A percentile compares a stretch with the other conserved stretches of the same genome.
These are phyloP conservation scores for Perizoma affinitatum DNA, from an alignment of 2,888 invertebrate species.

Conservation along the genomic window DNA sequence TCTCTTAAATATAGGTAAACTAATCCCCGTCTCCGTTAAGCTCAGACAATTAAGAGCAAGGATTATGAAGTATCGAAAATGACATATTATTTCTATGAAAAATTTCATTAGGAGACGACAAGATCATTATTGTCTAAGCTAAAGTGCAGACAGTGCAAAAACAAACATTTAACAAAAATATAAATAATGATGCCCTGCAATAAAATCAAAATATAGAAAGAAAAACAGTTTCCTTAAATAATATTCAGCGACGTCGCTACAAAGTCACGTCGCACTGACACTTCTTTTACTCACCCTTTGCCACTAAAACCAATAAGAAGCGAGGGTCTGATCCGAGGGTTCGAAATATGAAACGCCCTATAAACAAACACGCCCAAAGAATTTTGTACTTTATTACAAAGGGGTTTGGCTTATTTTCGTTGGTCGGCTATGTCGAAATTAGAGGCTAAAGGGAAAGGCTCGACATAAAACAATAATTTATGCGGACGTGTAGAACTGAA, in stretches of 20 bases:
- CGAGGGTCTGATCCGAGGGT: conserved; percentile 65
- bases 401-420: conserved; percentile 37
- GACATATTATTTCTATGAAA: too few relatives aligned
- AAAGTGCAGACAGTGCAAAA: too few relatives aligned
- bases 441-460: conserved; percentile 60
- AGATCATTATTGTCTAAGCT: too few relatives aligned
- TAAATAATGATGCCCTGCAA: too few relatives aligned
- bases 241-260: conserved; percentile 48
- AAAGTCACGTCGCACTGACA: conserved; percentile 65
- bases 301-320: conserved; percentile 79
- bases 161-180: too few relatives aligned
- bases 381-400: conserved; percentile 43
- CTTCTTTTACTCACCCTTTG: conserved; percentile 70
- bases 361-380: conserved; percentile 37
- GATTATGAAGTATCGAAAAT: too few relatives aligned
- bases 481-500: conserved; percentile 23
- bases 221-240: conserved; percentile 2
- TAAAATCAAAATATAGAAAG: too few relatives aligned
- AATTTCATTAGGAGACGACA: too few relatives aligned
- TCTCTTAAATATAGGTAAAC: too few relatives aligned
- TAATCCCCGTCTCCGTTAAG: too few relatives aligned
- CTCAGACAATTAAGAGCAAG: too few relatives aligned
- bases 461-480: conserved; percentile 59
- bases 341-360: conserved; percentile 67
- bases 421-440: conserved; percentile 44